A percentile compares a stretch with the other conserved stretches of the same genome.
Conservation (phyloP, 1,140 invertebrate genomes). For the Drosophila erecta region DNA sequence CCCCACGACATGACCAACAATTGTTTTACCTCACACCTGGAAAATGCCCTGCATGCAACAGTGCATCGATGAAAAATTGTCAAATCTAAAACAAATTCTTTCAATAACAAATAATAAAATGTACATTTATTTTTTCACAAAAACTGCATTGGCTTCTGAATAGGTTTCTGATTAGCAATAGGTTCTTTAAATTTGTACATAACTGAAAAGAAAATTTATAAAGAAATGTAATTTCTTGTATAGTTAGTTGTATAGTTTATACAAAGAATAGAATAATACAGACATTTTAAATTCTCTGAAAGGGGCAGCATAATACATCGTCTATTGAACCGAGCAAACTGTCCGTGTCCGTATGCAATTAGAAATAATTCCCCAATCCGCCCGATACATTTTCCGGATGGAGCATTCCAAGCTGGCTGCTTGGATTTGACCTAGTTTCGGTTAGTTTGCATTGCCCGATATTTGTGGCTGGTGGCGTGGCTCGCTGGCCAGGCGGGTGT, state of each 20-base stretch:
- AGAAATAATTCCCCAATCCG: neutral
- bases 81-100: constrained; percentile 21
- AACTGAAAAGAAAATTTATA: too few species aligned
- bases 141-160: neutral
- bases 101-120: constrained; percentile 29
- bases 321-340: neutral
- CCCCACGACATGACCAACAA: constrained; percentile 6
- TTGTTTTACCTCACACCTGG: constrained; percentile 1
- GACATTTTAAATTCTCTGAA: neutral
- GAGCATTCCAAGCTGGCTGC: constrained; percentile 21
- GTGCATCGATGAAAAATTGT: constrained; percentile 35
- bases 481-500: constrained; percentile 16
- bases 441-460: constrained; percentile 51
- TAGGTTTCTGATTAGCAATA: too few species aligned
- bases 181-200: too few species aligned
- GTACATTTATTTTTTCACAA: constrained; percentile 47
- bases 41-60: constrained; percentile 26
- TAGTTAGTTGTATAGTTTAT: too few species aligned
- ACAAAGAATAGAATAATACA: too few species aligned
- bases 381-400: neutral
- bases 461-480: constrained; percentile 47
- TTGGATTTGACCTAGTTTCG: constrained; percentile 66
- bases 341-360: neutral
- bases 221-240: too few species aligned
- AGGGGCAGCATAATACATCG: neutral